phyloP scores from a whole-genome alignment of 2,888 invertebrate genomes.

The Callosobruchus maculatus region DNA sequence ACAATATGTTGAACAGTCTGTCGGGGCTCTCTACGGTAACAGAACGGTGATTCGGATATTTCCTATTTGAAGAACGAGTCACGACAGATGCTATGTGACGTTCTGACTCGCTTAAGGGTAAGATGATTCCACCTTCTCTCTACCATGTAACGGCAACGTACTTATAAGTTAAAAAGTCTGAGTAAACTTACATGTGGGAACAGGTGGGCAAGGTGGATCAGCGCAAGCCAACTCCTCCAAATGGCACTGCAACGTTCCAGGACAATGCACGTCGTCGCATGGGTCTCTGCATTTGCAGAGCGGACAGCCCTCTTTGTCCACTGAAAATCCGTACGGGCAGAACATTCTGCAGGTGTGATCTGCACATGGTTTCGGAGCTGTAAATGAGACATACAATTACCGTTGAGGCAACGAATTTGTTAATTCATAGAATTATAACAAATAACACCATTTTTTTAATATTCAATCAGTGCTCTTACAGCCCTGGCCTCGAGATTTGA shows the following conservation, averaged over 20 bases:
- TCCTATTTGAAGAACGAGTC: too few species aligned
- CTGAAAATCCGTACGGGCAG: slow-evolving; percentile 78
- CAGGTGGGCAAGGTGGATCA: slow-evolving; percentile 76
- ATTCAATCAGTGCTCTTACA: too few species aligned
- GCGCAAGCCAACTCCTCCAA: slow-evolving; percentile 75
- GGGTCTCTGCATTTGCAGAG: slow-evolving; percentile 80
- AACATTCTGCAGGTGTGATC: slow-evolving; percentile 84
- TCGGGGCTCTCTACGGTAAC: too few species aligned
- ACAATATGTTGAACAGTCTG: too few species aligned
- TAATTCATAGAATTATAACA: too few species aligned
- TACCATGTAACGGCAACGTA: not conserved
- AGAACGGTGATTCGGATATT: too few species aligned
- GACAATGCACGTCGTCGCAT: slow-evolving; percentile 71
- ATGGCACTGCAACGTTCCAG: slow-evolving; percentile 72
- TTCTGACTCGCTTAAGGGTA: too few species aligned
- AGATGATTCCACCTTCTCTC: too few species aligned
- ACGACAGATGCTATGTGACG: too few species aligned
- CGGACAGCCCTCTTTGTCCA: slow-evolving; percentile 67
- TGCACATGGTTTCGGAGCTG: slow-evolving; percentile 65
- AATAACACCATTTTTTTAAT: too few species aligned
- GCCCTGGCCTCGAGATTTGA: too few species aligned
- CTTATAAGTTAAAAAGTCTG: not conserved
- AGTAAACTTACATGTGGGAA: slow-evolving; percentile 68
- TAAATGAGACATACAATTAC: slow-evolving; percentile 4
- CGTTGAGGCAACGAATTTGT: too few species aligned